Base-by-base conservation (phyloP, 2,888 invertebrate species). In the Chrysotoxum bicinctum region DNA sequence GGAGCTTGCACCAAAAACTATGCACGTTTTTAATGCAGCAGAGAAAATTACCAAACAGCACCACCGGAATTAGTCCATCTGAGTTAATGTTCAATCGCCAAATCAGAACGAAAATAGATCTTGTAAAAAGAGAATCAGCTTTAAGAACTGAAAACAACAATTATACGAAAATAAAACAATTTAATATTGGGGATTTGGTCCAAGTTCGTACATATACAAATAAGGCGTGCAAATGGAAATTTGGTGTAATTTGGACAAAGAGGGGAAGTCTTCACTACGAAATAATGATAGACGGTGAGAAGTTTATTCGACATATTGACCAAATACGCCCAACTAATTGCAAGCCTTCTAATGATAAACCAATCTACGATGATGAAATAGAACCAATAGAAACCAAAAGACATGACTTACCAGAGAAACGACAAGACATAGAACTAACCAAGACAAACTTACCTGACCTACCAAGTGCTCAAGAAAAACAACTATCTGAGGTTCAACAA, bases 161-260 rank as follows among this genome's bases (percentile, higher is more conserved):
- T n/a, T 40, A 7, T 40, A 40, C 40, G 2, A 40, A 40, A n/a
- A n/a, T 40, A 40, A n/a, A 40, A n/a, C 40, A 40, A 16, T 40
- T 40, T 40, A 40, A 40, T 40, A n/a, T 40, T n/a, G n/a, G n/a
- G 40, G 40, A 40, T 40, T 40, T 40, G n/a, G 56, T 70, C 6
- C 56, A 70, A 45, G 43, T 45, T 40, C 30, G 56, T 14, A 14
- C 32, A 23, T 54, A 69, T 16, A 52, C 37, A 9, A 69, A 69
- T 26, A 69, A 69, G 16, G 52, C 68, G n/a, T 56, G 56, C 16
- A 70, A 70, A n/a, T 70, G 56, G 45, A 70, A 70, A 45, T 54
- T 70, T 30, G 45, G 56, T 45, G 43, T 30, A 7, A 43, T 70
- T 48, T 58, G 23, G 35, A 35, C 12, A 1, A 23, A 32, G 35